Base-by-base conservation (phyloP, 2,888 invertebrate species). In the Calliopum simillimum region DNA sequence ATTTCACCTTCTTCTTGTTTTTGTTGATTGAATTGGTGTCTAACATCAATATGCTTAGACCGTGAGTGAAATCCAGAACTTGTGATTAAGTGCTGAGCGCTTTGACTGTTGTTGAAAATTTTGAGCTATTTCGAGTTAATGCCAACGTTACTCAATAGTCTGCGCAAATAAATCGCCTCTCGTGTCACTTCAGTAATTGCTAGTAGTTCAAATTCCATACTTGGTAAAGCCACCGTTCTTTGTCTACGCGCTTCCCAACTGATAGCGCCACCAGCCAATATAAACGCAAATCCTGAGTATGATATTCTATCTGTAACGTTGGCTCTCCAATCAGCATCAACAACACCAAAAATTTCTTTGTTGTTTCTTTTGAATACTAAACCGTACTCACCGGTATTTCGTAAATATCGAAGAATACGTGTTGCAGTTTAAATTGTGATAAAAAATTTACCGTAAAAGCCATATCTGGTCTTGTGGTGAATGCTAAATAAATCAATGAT, bases 291-390 rank as follows among this genome's bases (percentile, higher is more conserved):
- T 25, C 74, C 74, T 6, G 65, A 64, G 46, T 72, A 73, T 6
- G 72, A 76, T 71, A 70, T 75, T 55, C 75, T 55, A 21, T 72
- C 56, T 12, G n/a, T 4, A 23, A 33, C 4, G 53, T 70, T 66
- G 16, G 72, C 71, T 13, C 68, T 74, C 75, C 76, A 77, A 47
- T 76, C 75, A 11, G 74, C 75, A 65, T 75, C 76, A 2, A 68
- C 72, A 43, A 65, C 70, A 4, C 68, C 70, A 43, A 43, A 33
- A 12, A 68, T 4, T 16, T 14, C n/a, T 25, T 67, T 58, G 5
- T 25, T 59, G 4, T 53, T 61, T 12, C 21, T 68, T 0, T 2
- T 56, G 33, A 23, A 56, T 25, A 5, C 16, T 25, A 73, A 63
- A 25, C 72, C 74, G 2, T 67, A 5, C 16, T 73, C 64, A 43